Evolutionary conservation across 2,888 invertebrate genomes (phyloP).

Genomic region (Erannis defoliaria): DNA sequence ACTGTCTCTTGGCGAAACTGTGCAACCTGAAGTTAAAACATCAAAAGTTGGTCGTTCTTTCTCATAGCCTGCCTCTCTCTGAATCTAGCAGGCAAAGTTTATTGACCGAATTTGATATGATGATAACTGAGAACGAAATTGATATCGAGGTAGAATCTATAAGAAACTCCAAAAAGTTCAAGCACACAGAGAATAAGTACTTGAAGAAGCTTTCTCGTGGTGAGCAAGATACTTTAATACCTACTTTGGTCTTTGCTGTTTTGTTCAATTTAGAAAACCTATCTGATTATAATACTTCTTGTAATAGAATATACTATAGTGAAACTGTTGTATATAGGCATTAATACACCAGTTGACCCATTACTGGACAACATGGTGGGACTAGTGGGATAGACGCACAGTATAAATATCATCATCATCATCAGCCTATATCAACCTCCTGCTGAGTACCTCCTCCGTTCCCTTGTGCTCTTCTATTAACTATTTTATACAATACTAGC

Average conservation of each 20-base stretch:
- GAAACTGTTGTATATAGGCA: no score
- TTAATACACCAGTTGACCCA: no score
- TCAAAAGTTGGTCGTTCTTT: slow-evolving; percentile 2
- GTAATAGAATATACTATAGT: no score
- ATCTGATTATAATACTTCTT: no score
- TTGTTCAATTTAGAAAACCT: no score
- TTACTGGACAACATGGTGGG: no score
- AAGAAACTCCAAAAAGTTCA: slow-evolving; percentile 2
- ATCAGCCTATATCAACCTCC: no score
- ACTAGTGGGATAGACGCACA: no score
- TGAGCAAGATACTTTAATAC: neutral
- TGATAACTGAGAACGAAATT: slow-evolving; percentile 17
- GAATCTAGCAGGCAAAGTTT: neutral
- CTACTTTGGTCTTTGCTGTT: neutral
- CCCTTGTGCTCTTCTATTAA: no score
- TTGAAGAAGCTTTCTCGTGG: neutral
- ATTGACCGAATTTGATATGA: slow-evolving; percentile 6
- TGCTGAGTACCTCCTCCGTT: no score
- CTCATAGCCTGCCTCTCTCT: neutral
- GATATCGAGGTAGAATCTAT: slow-evolving; percentile 11
- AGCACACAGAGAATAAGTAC: neutral
- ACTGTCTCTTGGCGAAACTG: neutral
- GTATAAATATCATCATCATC: no score
- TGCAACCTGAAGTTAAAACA: slow-evolving; percentile 9
- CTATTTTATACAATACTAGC: no score